Conservation (phyloP, 92 coral and sea anemone species). For the Porites lobata region DNA sequence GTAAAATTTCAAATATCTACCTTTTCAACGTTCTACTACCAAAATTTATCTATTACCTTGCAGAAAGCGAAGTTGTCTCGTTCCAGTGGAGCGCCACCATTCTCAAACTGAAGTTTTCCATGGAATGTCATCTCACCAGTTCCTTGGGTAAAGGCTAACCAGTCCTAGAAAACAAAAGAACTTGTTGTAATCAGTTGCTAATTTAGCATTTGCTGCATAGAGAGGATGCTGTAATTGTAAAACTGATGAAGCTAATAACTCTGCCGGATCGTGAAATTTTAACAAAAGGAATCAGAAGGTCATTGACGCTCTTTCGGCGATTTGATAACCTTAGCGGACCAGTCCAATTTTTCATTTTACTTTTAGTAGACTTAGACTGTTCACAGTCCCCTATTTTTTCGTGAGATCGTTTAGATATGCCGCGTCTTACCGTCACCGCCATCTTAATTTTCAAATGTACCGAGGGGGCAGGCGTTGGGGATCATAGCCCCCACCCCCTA, state of each 20-base stretch:
- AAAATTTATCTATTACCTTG: conserved; percentile 17
- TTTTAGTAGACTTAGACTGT: too few species aligned
- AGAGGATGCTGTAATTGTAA: neutral
- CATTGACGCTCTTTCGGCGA: too few species aligned
- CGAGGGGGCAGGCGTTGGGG: too few species aligned
- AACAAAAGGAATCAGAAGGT: too few species aligned
- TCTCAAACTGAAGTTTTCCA: conserved; percentile 24
- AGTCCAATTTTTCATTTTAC: too few species aligned
- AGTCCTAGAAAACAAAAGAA: conserved; percentile 21
- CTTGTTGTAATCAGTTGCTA: neutral
- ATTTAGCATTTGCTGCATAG: neutral
- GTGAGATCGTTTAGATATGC: too few species aligned
- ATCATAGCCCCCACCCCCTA: too few species aligned
- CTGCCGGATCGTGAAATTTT: neutral
- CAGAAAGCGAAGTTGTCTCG: conserved; percentile 35
- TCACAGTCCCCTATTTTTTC: too few species aligned
- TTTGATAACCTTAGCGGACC: too few species aligned
- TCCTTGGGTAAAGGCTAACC: conserved; percentile 19
- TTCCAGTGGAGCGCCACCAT: conserved; percentile 30
- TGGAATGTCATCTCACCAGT: conserved; percentile 9
- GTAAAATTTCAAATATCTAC: too few species aligned
- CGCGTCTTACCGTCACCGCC: too few species aligned
- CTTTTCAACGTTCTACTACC: neutral
- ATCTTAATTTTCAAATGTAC: too few species aligned
- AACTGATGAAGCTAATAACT: neutral